A percentile compares a stretch with the other conserved stretches of the same genome.
Conservation (phyloP, 2,888 invertebrate genomes). For the Notodonta ziczac region DNA sequence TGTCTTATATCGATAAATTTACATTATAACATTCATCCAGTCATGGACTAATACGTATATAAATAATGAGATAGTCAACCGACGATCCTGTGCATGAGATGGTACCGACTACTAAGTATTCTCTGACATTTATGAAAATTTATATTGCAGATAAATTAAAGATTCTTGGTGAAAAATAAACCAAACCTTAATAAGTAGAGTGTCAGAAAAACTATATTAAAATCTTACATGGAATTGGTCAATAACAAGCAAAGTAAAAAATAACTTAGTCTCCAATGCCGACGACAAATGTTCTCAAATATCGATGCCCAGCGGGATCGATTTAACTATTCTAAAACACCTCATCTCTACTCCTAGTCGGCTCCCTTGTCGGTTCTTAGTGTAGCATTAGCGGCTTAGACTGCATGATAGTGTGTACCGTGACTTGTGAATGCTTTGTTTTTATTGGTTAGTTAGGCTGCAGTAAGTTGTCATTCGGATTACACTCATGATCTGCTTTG, state of each 20-base stretch:
- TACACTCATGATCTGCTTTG: constrained; percentile 12
- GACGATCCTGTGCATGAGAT: too few relatives aligned
- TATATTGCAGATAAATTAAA: too few relatives aligned
- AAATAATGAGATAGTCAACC: too few relatives aligned
- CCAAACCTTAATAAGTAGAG: too few relatives aligned
- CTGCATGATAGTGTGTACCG: constrained; percentile 61
- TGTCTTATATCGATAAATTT: background rate
- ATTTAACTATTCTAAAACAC: background rate
- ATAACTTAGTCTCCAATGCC: too few relatives aligned
- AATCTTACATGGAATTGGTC: too few relatives aligned
- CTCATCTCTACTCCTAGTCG: constrained; percentile 42
- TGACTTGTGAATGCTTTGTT: constrained; percentile 59
- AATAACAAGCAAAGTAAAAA: too few relatives aligned
- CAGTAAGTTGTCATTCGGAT: constrained; percentile 28
- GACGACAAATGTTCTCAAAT: background rate
- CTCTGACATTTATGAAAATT: too few relatives aligned
- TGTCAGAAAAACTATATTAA: too few relatives aligned
- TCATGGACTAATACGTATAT: too few relatives aligned
- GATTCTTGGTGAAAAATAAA: too few relatives aligned
- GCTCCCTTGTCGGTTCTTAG: constrained; percentile 74
- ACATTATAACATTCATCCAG: background rate
- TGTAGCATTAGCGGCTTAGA: constrained; percentile 71
- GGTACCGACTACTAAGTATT: too few relatives aligned
- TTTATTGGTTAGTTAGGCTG: constrained; percentile 35
- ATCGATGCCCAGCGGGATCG: background rate